Evolutionary conservation across 2,888 invertebrate species (phyloP), one percentile per base, ranked within the genome.

Genomic region (Sphecodes monilicornis): DNA sequence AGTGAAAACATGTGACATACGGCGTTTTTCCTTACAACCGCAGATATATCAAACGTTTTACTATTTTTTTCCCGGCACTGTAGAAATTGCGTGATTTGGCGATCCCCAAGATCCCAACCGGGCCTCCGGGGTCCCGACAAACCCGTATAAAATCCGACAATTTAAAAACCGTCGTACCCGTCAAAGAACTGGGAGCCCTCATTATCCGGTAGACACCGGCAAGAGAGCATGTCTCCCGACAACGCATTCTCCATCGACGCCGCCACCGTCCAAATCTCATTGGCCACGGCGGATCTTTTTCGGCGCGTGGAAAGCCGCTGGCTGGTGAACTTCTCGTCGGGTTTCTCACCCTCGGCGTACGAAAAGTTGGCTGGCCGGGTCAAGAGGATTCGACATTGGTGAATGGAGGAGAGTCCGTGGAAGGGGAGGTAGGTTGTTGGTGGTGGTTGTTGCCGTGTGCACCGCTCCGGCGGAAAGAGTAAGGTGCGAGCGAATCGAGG

Each of bases 331-430:
- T 89, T 85, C 32, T 60, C 77, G 4, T 64, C 50, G 72, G 64
- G 50, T 73, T 77, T 76, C 80, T 84, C 85, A 50, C 43, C 57
- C 71, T 66, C 46, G 64, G 43, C 50, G 54, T 60, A 41, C 75
- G 82, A 76, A 86, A 86, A 89, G 86, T 89, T 90, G 74, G 82
- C 66, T 76, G 80, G 79, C 64, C 80, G 64, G 91, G 91, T 91
- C 90, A 90, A 89, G 88, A 86, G 91, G 87, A 89, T 89, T 80
- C 87, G 80, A 78, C 83, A 78, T 85, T 77, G 86, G 85, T 85
- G 89, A 90, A 91, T 88, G 84, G 79, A 79, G 69, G 74, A 78
- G 70, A 74, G 70, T 39, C 54, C 32, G 68, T 39, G 68, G 64
- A 29, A 66, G 36, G 41, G 29, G 83, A 46, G 72, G 5, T 69